Evolutionary conservation across 2,113 vertebrate species (phyloP), one percentile per base, ranked within the genome.

Genomic region (Heterochromis multidens): DNA sequence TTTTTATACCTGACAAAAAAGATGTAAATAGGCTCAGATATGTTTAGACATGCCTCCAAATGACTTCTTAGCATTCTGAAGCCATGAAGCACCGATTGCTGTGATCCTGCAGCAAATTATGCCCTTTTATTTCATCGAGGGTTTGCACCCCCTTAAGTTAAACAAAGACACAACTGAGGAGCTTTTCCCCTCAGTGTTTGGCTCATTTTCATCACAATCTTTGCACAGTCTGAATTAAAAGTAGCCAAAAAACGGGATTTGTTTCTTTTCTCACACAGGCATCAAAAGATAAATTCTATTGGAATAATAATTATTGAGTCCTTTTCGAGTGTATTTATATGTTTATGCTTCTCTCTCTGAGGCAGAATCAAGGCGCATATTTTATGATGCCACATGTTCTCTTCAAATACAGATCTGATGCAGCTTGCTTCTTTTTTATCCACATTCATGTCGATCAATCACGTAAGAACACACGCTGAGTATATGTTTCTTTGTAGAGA

Each of bases 301-400:
- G 43, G n/a, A n/a, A 35, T 40, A 74, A 25, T 89, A 61, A 46
- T 67, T 52, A 65, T 67, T 84, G 4, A 57, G 43, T 84, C 35
- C 8, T 58, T 83, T 76, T 78, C 58, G 1, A 61, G 29, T 56
- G 37, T 59, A 33, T 84, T 78, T 78, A 27, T 63, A 27, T 88
- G 86, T 89, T 92, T 70, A 81, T 87, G 58, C 52, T 11, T 67
- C 83, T 23, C 63, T 86, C 63, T 82, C 54, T 3, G 8, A 84
- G 78, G 40, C 7, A 4, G 70, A 82, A 83, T 81, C 46, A 63
- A 83, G 25, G 82, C 1, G 13, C 67, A 88, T 89, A 80, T 85
- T 88, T 89, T 37, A 88, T 31, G 19, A 29, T 35, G 58, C 65
- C 33, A 40, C 33, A 77, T 78, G 54, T 27, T 46, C 33, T 62